Evolutionary conservation across 2,888 invertebrate genomes (phyloP), one percentile per base, ranked within the genome.

Genomic region (Odontothrips loti): DNA sequence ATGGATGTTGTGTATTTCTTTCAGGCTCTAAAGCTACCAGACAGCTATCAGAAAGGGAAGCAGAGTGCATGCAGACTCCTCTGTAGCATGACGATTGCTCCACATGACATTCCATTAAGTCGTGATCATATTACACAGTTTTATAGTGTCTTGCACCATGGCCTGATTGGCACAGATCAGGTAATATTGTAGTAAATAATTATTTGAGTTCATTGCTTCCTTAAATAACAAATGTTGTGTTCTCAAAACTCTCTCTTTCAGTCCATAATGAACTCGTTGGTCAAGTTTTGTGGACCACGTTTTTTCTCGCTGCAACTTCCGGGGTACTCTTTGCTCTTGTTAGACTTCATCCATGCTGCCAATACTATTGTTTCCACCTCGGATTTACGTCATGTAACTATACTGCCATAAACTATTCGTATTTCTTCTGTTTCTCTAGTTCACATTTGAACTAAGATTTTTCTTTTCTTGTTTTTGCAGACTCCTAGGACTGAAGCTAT

Each of bases 271-370:
- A 95, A 95, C 87, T 92, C 91, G 8, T 91, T 95, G 80, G 88
- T 97, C 23, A 93, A 93, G 84, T 91, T 93, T 86, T 90, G 96
- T 85, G 96, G 96, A 43, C 93, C 96, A 20, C 90, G 94, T 81
- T 94, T 97, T 87, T 91, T 97, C 83, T 96, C 96, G 78, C 89
- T 96, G 51, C 93, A 96, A 83, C 89, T 98, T 79, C 96, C 96
- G 75, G 98, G 98, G 0, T 94, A 95, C 85, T 94, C 96, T 1
- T 89, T 98, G 81, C 89, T 98, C 1, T 89, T 96, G 80, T 88
- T 96, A 81, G 97, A 98, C 89, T 93, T 97, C 85, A 94, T 98
- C 58, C 94, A 95, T 85, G 97, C 97, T 12, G 95, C 96, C 84
- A 95, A 96, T 82, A 92, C 94, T 29, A 92, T 98, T 83, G 90